Conservation (phyloP, 2,113 vertebrate genomes). For the Syngnathus floridae region DNA sequence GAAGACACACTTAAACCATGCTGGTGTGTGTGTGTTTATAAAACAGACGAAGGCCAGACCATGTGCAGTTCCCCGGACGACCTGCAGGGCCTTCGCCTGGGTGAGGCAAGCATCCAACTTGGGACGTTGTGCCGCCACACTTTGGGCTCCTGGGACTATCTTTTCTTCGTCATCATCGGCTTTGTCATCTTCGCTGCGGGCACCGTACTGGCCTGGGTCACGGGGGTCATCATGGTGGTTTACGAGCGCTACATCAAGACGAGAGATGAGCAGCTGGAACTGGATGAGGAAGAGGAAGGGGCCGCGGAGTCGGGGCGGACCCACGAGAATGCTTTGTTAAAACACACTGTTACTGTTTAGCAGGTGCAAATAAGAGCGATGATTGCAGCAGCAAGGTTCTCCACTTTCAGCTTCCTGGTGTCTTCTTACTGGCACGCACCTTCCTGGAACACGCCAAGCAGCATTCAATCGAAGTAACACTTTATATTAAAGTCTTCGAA, state of each 20-base stretch:
- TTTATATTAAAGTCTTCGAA: background rate
- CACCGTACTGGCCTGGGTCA: constrained; percentile 79
- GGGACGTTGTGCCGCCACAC: constrained; percentile 77
- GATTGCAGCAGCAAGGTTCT: background rate
- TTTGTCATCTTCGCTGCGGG: constrained; percentile 84
- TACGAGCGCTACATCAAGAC: constrained; percentile 71
- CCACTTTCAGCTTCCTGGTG: background rate
- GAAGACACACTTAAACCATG: background rate
- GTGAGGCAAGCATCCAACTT: constrained; percentile 74
- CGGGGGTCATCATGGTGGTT: constrained; percentile 76
- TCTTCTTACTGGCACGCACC: background rate
- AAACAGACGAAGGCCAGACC: constrained; percentile 68
- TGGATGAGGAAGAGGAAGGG: constrained; percentile 59
- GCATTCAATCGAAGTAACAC: background rate
- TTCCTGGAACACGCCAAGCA: background rate
- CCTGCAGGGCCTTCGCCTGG: constrained; percentile 60
- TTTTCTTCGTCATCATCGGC: constrained; percentile 81
- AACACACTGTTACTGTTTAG: constrained; percentile 35
- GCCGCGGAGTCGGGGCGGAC: constrained; percentile 8
- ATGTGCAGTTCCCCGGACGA: constrained; percentile 62
- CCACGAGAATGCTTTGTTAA: constrained; percentile 51
- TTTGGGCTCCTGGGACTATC: constrained; percentile 77
- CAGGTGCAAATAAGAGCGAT: background rate
- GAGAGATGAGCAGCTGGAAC: constrained; percentile 55
- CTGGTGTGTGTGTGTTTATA: background rate